Percentiles rank a stretch among this genome's conserved stretches.
These are phyloP conservation scores for Sialis fuliginosa DNA, from an alignment of 2,888 invertebrate genomes.

Conservation along the genomic window DNA sequence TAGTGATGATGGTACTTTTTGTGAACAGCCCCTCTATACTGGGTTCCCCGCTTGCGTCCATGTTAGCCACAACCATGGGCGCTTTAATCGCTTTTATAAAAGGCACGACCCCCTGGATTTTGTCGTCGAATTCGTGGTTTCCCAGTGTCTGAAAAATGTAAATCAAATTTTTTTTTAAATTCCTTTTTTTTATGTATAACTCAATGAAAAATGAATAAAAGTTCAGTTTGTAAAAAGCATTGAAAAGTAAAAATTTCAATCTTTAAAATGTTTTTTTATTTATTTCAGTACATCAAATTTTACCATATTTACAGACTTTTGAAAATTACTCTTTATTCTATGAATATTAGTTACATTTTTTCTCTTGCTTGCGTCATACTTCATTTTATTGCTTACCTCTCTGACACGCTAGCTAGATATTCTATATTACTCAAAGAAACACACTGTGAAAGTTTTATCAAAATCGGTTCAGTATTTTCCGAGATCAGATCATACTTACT, in stretches of 20 bases:
- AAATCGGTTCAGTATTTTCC: background rate
- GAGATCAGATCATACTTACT: conserved; percentile 29
- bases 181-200: background rate
- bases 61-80: conserved; percentile 57
- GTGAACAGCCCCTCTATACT: conserved; percentile 37
- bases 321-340: too few relatives aligned
- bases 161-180: background rate
- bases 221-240: background rate
- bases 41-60: conserved; percentile 52
- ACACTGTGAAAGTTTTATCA: background rate
- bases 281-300: too few relatives aligned
- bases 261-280: too few relatives aligned
- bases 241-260: background rate
- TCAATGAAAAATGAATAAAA: background rate
- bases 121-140: conserved; percentile 76
- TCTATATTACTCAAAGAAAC: background rate
- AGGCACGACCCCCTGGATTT: conserved; percentile 49
- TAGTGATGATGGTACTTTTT: conserved; percentile 43
- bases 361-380: too few relatives aligned
- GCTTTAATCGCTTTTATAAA: conserved; percentile 45
- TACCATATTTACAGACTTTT: too few relatives aligned
- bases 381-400: too few relatives aligned
- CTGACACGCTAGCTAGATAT: background rate
- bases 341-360: too few relatives aligned
- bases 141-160: conserved; percentile 46